phyloP scores from a whole-genome alignment of 2,888 invertebrate genomes.

The Cremastinae sp. region DNA sequence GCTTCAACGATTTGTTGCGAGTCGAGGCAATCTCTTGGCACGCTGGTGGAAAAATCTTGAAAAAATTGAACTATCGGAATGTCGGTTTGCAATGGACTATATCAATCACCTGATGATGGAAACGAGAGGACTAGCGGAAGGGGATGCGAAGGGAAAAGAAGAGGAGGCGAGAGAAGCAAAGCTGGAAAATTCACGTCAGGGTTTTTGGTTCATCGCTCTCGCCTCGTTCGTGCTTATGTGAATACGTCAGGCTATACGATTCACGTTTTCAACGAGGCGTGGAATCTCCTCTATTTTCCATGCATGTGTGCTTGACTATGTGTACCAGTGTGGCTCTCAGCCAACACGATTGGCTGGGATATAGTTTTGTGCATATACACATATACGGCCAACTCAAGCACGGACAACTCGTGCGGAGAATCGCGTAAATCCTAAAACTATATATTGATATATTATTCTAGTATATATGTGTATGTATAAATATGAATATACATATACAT shows the following conservation, averaged over 20 bases:
- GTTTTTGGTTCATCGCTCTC: conserved; percentile 30
- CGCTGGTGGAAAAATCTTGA: conserved; percentile 1
- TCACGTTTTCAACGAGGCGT: conserved; percentile 22
- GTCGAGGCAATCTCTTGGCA: conserved; percentile 9
- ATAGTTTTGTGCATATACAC: conserved; percentile 7
- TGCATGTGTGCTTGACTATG: background rate
- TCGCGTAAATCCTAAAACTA: conserved; percentile 28
- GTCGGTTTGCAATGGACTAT: conserved; percentile 26
- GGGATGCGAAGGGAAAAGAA: background rate
- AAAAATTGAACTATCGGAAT: conserved; percentile 11
- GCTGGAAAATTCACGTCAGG: conserved; percentile 13
- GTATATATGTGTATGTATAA: background rate
- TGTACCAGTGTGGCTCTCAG: conserved; percentile 33
- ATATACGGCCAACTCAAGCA: conserved; percentile 18
- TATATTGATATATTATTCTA: background rate
- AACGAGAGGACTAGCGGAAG: background rate
- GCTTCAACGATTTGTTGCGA: conserved; percentile 18
- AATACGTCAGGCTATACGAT: conserved; percentile 22
- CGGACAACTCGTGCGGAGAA: conserved; percentile 16
- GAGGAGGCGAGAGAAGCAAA: background rate
- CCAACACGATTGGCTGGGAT: conserved; percentile 35
- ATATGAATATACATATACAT: background rate
- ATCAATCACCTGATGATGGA: conserved; percentile 45
- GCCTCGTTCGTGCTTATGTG: background rate
- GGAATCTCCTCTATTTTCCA: conserved; percentile 13